Percentiles rank a stretch among this genome's conserved stretches.
Conservation (phyloP, 35 echinoderm and acorn worm genomes). For the Eucidaris tribuloides region DNA sequence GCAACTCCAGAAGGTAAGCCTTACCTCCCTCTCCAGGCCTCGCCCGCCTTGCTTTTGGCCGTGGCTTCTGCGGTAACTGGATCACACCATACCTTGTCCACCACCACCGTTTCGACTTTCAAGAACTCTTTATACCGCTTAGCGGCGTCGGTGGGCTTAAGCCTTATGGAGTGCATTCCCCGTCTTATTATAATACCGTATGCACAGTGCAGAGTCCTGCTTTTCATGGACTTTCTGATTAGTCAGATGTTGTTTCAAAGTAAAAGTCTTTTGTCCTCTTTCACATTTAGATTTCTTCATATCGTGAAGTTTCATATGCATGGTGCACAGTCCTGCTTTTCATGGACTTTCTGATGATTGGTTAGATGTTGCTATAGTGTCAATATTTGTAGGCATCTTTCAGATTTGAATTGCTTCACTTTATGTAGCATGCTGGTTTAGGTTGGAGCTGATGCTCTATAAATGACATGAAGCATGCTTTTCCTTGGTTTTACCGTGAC, state of each 20-base stretch:
- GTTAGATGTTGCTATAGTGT: not conserved
- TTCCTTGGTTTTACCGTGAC: too few species aligned
- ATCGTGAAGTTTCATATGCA: too few species aligned
- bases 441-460: too few species aligned
- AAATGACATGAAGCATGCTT: too few species aligned
- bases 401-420: too few species aligned
- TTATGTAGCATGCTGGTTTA: too few species aligned
- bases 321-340: not conserved
- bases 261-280: not conserved
- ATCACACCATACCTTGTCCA: not conserved
- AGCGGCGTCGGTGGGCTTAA: not conserved
- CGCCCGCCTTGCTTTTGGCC: not conserved
- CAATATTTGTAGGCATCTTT: not conserved
- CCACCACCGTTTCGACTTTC: not conserved
- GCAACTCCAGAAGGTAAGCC: not conserved
- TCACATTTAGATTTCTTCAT: too few species aligned
- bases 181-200: not conserved
- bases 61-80: not conserved
- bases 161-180: not conserved
- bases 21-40: not conserved
- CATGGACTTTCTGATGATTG: not conserved
- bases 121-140: not conserved
- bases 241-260: not conserved
- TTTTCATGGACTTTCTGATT: not conserved
- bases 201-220: not conserved